Evolutionary conservation across 2,888 invertebrate genomes (phyloP).

Genomic region (Marasmarcha lunaedactyla): DNA sequence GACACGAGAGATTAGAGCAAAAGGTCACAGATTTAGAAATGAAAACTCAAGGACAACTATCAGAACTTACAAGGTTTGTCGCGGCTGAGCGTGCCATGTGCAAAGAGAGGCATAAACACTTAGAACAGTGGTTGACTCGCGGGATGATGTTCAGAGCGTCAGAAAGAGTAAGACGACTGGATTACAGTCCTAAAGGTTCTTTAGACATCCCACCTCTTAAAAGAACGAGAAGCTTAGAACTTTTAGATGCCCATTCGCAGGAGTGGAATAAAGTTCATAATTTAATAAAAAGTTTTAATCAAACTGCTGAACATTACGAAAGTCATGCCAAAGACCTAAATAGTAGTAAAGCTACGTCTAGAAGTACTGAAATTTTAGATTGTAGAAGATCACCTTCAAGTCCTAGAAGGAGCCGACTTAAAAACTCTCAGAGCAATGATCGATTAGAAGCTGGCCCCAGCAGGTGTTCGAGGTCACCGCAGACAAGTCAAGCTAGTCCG

Average conservation of each 20-base stretch:
- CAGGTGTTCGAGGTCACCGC: conserved; percentile 36
- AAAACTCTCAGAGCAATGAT: conserved; percentile 54
- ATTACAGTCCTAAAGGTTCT: conserved; percentile 63
- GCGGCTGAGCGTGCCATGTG: conserved; percentile 74
- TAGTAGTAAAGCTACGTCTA: conserved; percentile 51
- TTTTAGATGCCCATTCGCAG: conserved; percentile 65
- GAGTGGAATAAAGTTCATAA: conserved; percentile 53
- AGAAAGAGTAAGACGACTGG: conserved; percentile 54
- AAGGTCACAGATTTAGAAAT: conserved; percentile 84
- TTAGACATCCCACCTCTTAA: conserved; percentile 71
- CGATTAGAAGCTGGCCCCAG: conserved; percentile 42
- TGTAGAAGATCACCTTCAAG: conserved; percentile 36
- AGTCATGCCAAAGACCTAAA: conserved; percentile 52
- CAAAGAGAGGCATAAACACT: conserved; percentile 73
- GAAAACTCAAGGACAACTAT: conserved; percentile 78
- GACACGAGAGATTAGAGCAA: conserved; percentile 83
- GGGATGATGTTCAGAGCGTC: conserved; percentile 72
- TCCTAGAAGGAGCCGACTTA: conserved; percentile 38
- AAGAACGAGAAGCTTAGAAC: conserved; percentile 78
- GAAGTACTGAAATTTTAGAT: conserved; percentile 63
- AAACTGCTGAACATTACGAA: conserved; percentile 42
- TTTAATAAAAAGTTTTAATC: conserved; percentile 47
- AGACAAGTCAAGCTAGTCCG: conserved; percentile 23
- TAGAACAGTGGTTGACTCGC: conserved; percentile 78
- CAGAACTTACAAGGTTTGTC: conserved; percentile 75